Percentiles rank a stretch among this genome's conserved stretches.
These are phyloP conservation scores for Bostrychus sinensis DNA, from an alignment of 2,113 vertebrate genomes.

Conservation along the genomic window DNA sequence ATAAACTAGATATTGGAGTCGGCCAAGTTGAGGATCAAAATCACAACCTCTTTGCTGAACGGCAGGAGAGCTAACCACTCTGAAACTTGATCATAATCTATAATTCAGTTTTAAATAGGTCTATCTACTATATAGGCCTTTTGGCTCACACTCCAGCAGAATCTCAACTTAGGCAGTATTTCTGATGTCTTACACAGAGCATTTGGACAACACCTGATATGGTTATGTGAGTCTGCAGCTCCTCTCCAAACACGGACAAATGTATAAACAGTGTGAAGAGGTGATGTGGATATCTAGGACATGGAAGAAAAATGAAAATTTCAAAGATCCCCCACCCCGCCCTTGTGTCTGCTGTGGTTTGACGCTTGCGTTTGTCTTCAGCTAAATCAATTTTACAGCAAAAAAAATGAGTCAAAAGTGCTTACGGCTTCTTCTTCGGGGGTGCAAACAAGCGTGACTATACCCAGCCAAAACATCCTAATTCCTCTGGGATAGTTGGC, in stretches of 20 bases:
- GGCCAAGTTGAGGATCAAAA: too few relatives aligned
- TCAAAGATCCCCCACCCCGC: not conserved
- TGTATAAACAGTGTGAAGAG: conserved; percentile 18
- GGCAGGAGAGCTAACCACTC: not conserved
- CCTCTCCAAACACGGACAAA: conserved; percentile 9
- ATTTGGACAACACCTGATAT: conserved; percentile 34
- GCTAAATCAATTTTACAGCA: conserved; percentile 37
- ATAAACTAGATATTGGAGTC: too few relatives aligned
- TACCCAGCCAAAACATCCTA: conserved; percentile 53
- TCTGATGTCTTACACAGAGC: conserved; percentile 28
- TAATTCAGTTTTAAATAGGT: not conserved
- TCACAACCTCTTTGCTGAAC: not conserved
- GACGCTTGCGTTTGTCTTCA: conserved; percentile 23
- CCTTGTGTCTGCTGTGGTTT: conserved; percentile 27
- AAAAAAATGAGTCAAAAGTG: conserved; percentile 18
- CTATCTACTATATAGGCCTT: not conserved
- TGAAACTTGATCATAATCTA: not conserved
- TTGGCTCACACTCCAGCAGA: not conserved
- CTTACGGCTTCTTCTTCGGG: conserved; percentile 29
- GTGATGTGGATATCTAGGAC: conserved; percentile 13
- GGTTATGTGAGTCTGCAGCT: conserved; percentile 12
- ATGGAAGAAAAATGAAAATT: not conserved
- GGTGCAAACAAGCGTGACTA: conserved; percentile 51
- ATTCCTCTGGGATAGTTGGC: conserved; percentile 42
- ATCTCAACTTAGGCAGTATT: conserved; percentile 20